These are phyloP conservation scores for Aurelia sp. DNA, from an alignment of 30 jellyfish, hydroid and myxozoan genomes.

Conservation along the genomic window DNA sequence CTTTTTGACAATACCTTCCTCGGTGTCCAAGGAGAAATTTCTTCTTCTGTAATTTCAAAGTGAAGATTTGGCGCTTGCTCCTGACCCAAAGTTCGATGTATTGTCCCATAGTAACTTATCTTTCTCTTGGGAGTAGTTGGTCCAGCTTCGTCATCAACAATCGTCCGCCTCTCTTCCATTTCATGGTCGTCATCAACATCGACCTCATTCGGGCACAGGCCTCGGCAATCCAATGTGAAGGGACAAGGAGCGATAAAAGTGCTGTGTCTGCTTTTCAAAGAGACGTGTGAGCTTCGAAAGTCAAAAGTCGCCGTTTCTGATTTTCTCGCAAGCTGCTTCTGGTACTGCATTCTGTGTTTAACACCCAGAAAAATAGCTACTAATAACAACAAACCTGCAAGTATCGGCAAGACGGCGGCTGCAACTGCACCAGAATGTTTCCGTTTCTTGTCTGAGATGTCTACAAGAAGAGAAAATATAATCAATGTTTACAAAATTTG, in stretches of 20 bases:
- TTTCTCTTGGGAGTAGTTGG: conserved; percentile 65
- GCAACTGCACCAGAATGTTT: conserved; percentile 25
- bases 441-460: not conserved
- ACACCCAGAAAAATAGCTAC: conserved; percentile 27
- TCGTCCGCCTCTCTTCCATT: conserved; percentile 54
- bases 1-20: conserved; percentile 44
- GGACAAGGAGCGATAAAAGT: conserved; percentile 8
- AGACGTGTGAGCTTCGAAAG: conserved; percentile 58
- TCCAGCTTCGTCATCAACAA: conserved; percentile 32
- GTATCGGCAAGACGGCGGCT: conserved; percentile 45
- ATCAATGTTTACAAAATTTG: no score
- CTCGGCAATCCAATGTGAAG: conserved; percentile 11
- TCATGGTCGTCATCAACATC: conserved; percentile 54
- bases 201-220: conserved; percentile 25
- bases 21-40: conserved; percentile 39
- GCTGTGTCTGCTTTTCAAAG: not conserved
- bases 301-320: conserved; percentile 77
- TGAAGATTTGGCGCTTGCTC: conserved; percentile 1
- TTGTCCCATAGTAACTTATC: conserved; percentile 69
- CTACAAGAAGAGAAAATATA: not conserved
- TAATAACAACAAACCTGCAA: conserved; percentile 29
- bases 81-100: conserved; percentile 64
- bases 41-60: conserved; percentile 34
- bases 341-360: conserved; percentile 35
- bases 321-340: conserved; percentile 29